Evolutionary conservation across 2,888 invertebrate genomes (phyloP), one percentile per base, ranked within the genome.

Genomic region (Auanema freiburgensis): DNA sequence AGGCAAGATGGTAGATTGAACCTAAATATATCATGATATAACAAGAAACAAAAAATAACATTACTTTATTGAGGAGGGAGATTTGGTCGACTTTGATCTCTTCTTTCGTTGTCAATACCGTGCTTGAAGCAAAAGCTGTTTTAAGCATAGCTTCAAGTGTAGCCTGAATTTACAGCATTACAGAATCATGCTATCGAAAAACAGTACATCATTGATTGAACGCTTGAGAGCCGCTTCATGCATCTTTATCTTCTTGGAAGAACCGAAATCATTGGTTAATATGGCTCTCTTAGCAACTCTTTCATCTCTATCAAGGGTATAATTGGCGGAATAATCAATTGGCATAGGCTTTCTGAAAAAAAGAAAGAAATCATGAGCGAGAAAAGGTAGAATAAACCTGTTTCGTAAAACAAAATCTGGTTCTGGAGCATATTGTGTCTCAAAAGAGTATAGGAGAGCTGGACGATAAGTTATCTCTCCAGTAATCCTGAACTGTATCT

Each of bases 61-160:
- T 53, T 14, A 65, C 65, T 40, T 73, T 66, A n/a, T 61, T 52
- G 54, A 73, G 51, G 63, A 71, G 59, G 1, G 73, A 51, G 53
- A 73, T 71, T 46, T 71, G 51, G 3, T 58, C 63, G 25, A 69
- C 14, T 43, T 73, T 73, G 16, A 69, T 23, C 6, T 71, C 69
- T 21, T 63, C 62, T 58, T 21, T 62, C 1, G 43, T 51, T 24
- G 58, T 64, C 1, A 71, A 40, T 40, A 68, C 66, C 0, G 68
- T 60, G 33, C 54, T 63, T 1, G 71, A 71, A 25, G 69, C 71
- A 43, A 75, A 75, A n/a, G 72, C 72, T 3, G 74, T 75, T 33
- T 72, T 69, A 12, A 67, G 61, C 72, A 75, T 72, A 52, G 67
- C 71, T 21, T 71, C 68, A 41, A 75, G 66, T 0, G 72, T 72